Percentiles rank a stretch among this genome's conserved stretches.
These are phyloP conservation scores for Tachina lurida DNA, from an alignment of 2,888 invertebrate species.

Conservation along the genomic window DNA sequence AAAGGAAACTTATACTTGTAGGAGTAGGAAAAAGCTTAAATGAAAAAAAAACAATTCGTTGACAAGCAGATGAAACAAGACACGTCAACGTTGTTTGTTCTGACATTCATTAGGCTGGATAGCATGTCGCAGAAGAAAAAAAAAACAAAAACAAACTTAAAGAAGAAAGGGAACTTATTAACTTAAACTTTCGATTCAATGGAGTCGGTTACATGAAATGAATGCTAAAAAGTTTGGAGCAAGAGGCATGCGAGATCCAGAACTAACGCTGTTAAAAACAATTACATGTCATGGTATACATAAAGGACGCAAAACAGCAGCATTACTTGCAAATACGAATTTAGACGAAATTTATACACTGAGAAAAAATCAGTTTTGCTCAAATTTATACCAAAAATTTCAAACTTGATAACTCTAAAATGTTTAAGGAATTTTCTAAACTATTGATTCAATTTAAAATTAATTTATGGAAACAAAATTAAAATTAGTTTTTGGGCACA, in stretches of 20 bases:
- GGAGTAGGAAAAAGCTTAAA: background rate
- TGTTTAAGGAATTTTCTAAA: no score
- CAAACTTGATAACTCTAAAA: no score
- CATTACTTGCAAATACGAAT: background rate
- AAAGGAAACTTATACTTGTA: background rate
- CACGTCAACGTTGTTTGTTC: slow-evolving; percentile 33
- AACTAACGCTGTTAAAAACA: slow-evolving; percentile 29
- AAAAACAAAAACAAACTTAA: background rate
- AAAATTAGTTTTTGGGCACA: no score
- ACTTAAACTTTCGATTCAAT: slow-evolving; percentile 62
- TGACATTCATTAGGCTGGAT: slow-evolving; percentile 56
- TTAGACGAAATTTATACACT: background rate
- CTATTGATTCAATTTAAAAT: no score
- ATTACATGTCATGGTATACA: slow-evolving; percentile 11
- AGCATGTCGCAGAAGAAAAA: background rate
- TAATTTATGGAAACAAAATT: no score
- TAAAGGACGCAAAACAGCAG: slow-evolving; percentile 2
- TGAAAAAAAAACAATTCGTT: background rate
- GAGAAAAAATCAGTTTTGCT: background rate
- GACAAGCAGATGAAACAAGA: slow-evolving; percentile 25
- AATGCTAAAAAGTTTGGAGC: slow-evolving; percentile 54
- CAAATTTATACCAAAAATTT: background rate
- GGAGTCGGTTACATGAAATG: slow-evolving; percentile 62
- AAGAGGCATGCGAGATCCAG: background rate
- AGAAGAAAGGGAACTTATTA: slow-evolving; percentile 50